phyloP scores from a whole-genome alignment of 2,888 invertebrate genomes.

The Sisyra nigra region DNA sequence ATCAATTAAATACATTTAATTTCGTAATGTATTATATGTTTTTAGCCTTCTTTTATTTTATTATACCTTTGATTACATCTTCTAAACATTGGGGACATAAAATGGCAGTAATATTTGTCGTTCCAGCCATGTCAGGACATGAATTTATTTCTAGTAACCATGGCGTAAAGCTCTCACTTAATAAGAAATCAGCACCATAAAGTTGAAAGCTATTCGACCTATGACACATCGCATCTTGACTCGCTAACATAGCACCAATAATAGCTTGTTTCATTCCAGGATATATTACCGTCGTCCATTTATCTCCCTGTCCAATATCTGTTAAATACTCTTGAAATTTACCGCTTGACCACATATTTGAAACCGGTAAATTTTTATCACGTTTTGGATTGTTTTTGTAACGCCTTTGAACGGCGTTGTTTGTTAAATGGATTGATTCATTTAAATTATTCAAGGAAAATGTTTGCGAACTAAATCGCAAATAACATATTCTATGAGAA shows the following conservation, averaged over 20 bases:
- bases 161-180: constrained; percentile 71
- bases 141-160: constrained; percentile 94
- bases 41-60: too few species aligned
- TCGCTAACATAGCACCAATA: constrained; percentile 58
- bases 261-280: constrained; percentile 45
- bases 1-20: too few species aligned
- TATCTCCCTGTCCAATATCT: constrained; percentile 55
- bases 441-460: constrained; percentile 77
- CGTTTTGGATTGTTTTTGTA: constrained; percentile 56
- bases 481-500: constrained; percentile 62
- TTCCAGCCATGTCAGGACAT: constrained; percentile 82
- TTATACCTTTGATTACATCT: constrained; percentile 79
- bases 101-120: constrained; percentile 74
- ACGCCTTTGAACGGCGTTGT: constrained; percentile 84
- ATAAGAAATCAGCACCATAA: constrained; percentile 91
- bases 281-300: constrained; percentile 73
- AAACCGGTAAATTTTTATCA: constrained; percentile 62
- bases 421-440: constrained; percentile 84
- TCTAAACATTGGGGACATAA: constrained; percentile 78
- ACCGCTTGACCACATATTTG: constrained; percentile 92
- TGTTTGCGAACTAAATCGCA: constrained; percentile 82
- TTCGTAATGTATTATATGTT: too few species aligned
- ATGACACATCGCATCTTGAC: constrained; percentile 72
- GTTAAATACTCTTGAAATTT: constrained; percentile 50
- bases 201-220: constrained; percentile 76